These are phyloP conservation scores for Terebella lapidaria DNA, from an alignment of 2,888 invertebrate genomes.

Conservation along the genomic window DNA sequence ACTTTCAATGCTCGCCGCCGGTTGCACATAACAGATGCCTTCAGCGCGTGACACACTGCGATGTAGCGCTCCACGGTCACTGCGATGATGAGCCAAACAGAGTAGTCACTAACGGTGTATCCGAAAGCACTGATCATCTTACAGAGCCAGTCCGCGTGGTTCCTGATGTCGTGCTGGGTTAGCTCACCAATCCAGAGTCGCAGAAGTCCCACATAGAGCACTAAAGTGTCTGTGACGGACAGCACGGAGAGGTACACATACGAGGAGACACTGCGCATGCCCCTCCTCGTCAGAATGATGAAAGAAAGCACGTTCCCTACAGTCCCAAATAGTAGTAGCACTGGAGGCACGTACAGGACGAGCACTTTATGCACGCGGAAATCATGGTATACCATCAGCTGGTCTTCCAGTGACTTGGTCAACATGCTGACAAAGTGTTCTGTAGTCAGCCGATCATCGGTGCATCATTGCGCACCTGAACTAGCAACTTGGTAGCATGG, in stretches of 20 bases:
- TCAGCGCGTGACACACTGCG: slow-evolving; percentile 37
- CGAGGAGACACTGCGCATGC: slow-evolving; percentile 36
- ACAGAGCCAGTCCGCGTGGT: slow-evolving; percentile 34
- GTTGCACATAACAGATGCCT: slow-evolving; percentile 38
- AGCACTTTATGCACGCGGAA: slow-evolving; percentile 22
- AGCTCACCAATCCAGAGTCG: slow-evolving; percentile 40
- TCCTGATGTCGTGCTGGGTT: slow-evolving; percentile 29
- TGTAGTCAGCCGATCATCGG: too few relatives aligned
- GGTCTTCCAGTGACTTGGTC: slow-evolving; percentile 10
- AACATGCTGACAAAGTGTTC: slow-evolving; percentile 11
- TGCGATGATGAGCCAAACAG: slow-evolving; percentile 48
- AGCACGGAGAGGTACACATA: slow-evolving; percentile 39
- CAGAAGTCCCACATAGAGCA: slow-evolving; percentile 39
- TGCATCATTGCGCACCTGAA: too few relatives aligned
- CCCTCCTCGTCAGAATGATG: slow-evolving; percentile 34
- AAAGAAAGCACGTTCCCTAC: slow-evolving; percentile 44
- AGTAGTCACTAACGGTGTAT: slow-evolving; percentile 35
- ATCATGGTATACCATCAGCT: slow-evolving; percentile 11
- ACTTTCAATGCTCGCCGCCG: slow-evolving; percentile 31
- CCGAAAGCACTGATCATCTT: slow-evolving; percentile 36
- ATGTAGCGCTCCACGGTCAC: slow-evolving; percentile 48
- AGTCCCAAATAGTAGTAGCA: slow-evolving; percentile 39
- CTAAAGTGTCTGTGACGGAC: slow-evolving; percentile 39
- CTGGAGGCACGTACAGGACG: slow-evolving; percentile 34
- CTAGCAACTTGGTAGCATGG: too few relatives aligned